Evolutionary conservation across 37 sponge, comb jelly and placozoan genomes (phyloP).

Genomic region (Hexactinellida sp.): DNA sequence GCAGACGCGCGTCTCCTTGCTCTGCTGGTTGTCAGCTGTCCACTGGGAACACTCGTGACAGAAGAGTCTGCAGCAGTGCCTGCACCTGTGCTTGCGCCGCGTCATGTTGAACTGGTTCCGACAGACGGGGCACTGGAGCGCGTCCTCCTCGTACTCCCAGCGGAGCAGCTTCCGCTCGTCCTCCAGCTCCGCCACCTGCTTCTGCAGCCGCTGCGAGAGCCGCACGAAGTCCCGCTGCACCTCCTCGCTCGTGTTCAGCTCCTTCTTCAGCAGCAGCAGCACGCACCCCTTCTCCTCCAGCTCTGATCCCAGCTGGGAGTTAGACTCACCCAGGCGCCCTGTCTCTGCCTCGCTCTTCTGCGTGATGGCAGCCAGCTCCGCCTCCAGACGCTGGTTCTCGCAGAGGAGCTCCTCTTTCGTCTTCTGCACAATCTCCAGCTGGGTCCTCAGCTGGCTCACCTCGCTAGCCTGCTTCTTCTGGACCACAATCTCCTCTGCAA

Average conservation of each 20-base stretch:
- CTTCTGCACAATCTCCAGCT: background rate
- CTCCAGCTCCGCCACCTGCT: background rate
- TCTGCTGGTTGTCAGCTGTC: conserved; percentile 1
- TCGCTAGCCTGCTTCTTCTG: background rate
- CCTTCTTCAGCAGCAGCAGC: background rate
- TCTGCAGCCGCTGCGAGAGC: background rate
- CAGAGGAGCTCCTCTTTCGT: background rate
- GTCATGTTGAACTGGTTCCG: background rate
- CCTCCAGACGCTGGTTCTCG: background rate
- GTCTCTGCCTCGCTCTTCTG: background rate
- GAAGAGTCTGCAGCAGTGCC: background rate
- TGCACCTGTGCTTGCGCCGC: background rate
- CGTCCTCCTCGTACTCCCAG: background rate
- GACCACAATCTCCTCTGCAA: background rate
- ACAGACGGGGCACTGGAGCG: background rate
- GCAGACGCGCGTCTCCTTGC: background rate
- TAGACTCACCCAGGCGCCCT: background rate
- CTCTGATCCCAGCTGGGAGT: background rate
- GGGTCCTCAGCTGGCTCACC: background rate
- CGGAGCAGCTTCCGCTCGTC: background rate
- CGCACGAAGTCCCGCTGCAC: background rate
- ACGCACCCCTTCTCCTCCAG: background rate
- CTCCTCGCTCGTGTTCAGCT: background rate
- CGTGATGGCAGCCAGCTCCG: background rate
- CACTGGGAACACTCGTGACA: background rate